Conservation (phyloP, 1,140 invertebrate genomes). For the Zaprionus camerounensis region DNA sequence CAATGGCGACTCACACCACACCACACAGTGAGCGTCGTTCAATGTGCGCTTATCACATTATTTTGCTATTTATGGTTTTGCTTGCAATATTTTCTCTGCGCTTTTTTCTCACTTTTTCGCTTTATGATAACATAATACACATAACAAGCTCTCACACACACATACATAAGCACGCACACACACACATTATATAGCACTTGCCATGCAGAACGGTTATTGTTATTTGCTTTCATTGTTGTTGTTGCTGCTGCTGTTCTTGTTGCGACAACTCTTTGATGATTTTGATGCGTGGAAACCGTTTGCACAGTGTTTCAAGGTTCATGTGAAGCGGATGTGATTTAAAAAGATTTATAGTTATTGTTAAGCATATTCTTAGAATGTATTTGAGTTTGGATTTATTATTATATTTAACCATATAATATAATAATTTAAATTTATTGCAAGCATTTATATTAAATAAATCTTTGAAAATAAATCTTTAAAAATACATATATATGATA, state of each 20-base stretch:
- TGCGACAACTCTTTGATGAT: conserved; percentile 36
- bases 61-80: conserved; percentile 73
- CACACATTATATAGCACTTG: conserved; percentile 21
- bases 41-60: conserved; percentile 75
- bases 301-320: conserved; percentile 21
- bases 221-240: conserved; percentile 24
- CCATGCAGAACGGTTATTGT: conserved; percentile 37
- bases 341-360: background rate
- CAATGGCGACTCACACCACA: conserved; percentile 40
- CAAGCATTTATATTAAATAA: too few species aligned
- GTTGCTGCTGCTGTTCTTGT: conserved; percentile 16
- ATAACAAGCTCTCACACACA: conserved; percentile 13
- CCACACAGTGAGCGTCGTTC: conserved; percentile 42
- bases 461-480: too few species aligned
- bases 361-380: background rate
- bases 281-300: conserved; percentile 16
- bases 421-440: background rate
- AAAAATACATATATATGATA: too few species aligned
- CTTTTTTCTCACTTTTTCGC: conserved; percentile 35
- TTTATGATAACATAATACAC: conserved; percentile 50
- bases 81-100: conserved; percentile 55
- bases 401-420: background rate
- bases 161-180: background rate
- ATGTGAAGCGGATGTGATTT: background rate
- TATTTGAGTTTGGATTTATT: background rate